Evolutionary conservation across 1,140 invertebrate genomes (phyloP).

Genomic region (Sogatella furcifera): DNA sequence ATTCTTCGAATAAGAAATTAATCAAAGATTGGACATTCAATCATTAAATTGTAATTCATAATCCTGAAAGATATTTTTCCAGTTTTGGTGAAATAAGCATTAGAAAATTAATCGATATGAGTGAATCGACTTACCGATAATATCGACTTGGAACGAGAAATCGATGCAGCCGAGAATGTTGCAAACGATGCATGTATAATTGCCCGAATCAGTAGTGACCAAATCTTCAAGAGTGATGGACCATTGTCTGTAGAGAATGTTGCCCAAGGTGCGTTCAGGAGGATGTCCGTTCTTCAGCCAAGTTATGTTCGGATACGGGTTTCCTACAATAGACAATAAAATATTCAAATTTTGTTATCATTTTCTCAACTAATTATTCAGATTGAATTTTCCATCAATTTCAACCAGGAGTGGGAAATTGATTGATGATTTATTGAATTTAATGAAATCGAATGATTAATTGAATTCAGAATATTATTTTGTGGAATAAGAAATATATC

Average conservation of each 20-base stretch:
- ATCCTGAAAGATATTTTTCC: no score
- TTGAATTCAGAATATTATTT: no score
- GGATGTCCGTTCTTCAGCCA: slow-evolving; percentile 64
- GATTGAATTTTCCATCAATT: no score
- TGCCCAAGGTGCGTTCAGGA: slow-evolving; percentile 45
- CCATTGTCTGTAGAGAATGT: slow-evolving; percentile 50
- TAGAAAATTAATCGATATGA: background rate
- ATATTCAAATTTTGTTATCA: background rate
- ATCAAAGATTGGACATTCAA: no score
- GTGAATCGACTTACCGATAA: slow-evolving; percentile 52
- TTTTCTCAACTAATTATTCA: no score
- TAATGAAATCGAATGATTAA: no score
- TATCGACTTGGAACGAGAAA: slow-evolving; percentile 57
- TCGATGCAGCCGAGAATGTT: slow-evolving; percentile 67
- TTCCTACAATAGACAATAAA: slow-evolving; percentile 37
- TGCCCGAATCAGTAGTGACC: slow-evolving; percentile 62
- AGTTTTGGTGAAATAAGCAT: no score
- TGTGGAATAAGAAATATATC: no score
- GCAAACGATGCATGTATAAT: slow-evolving; percentile 76
- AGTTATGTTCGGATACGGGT: slow-evolving; percentile 62
- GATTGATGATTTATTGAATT: no score
- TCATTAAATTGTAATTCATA: no score
- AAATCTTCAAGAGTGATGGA: slow-evolving; percentile 59
- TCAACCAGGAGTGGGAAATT: no score
- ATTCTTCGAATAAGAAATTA: no score